Conservation (phyloP, 2,113 vertebrate species). For the Cyanoderma ruficeps region DNA sequence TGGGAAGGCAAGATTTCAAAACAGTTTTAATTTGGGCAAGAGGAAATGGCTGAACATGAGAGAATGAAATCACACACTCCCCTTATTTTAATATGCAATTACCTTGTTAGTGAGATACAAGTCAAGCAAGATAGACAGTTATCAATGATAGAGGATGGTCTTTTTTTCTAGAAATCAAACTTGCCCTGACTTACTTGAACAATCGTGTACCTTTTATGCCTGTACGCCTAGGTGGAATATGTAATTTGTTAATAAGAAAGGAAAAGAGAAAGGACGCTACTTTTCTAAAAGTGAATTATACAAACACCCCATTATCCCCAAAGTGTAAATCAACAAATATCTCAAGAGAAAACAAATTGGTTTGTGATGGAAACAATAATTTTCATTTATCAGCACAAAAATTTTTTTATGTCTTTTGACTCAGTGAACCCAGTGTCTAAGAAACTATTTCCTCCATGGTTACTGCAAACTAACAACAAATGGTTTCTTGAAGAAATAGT, state of each 20-base stretch:
- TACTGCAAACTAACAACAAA: not conserved
- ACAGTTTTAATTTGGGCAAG: slow-evolving; percentile 24
- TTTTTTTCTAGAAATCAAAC: not conserved
- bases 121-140: not conserved
- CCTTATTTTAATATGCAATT: not conserved
- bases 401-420: not conserved
- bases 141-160: not conserved
- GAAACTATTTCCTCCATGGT: not conserved
- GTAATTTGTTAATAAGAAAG: not conserved
- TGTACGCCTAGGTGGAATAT: not conserved
- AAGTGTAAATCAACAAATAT: not conserved
- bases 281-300: not conserved
- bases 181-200: not conserved
- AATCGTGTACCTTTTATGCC: not conserved
- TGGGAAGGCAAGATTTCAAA: slow-evolving; percentile 51
- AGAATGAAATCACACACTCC: not conserved
- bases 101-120: not conserved
- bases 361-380: not conserved
- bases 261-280: not conserved
- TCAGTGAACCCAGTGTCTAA: not conserved
- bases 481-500: not conserved
- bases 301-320: not conserved
- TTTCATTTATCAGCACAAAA: not conserved
- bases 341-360: not conserved
- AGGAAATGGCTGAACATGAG: slow-evolving; percentile 32